Conservation (phyloP, 2,888 invertebrate genomes). For the Hypena proboscidalis region DNA sequence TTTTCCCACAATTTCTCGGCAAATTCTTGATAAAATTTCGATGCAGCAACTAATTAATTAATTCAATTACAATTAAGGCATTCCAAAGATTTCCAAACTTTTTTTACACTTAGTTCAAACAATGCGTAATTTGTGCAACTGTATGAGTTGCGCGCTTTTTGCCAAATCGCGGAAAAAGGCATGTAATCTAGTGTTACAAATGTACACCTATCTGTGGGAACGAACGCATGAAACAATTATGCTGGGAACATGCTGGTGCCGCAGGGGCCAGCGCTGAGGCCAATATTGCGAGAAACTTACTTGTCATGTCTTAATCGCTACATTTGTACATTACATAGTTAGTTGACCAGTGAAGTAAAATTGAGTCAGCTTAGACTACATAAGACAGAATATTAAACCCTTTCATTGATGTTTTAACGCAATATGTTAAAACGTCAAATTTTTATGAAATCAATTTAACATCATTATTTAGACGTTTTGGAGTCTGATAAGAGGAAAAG, state of each 20-base stretch:
- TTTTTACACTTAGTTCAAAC: constrained; percentile 39
- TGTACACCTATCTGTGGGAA: constrained; percentile 40
- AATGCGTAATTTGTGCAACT: constrained; percentile 44
- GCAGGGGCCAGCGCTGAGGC: constrained; percentile 21
- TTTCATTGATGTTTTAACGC: too few species aligned
- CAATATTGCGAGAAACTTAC: constrained; percentile 25
- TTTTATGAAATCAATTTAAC: too few species aligned
- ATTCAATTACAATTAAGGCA: constrained; percentile 40
- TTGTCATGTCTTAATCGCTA: too few species aligned
- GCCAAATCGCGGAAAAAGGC: constrained; percentile 47
- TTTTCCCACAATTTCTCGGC: constrained; percentile 39
- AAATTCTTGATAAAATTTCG: constrained; percentile 13
- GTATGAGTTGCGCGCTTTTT: constrained; percentile 39
- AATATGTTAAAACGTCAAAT: too few species aligned
- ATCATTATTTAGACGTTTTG: too few species aligned
- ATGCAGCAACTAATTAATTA: constrained; percentile 26
- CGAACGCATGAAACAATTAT: constrained; percentile 36
- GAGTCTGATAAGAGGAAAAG: too few species aligned
- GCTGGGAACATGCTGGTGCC: constrained; percentile 34
- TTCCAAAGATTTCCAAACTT: constrained; percentile 38
- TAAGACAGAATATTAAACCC: too few species aligned
- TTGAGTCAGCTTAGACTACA: too few species aligned
- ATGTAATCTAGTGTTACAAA: constrained; percentile 45
- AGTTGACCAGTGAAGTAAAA: too few species aligned
- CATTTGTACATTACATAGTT: too few species aligned